These are phyloP conservation scores for Volucella bombylans DNA, from an alignment of 2,888 invertebrate species.

Conservation along the genomic window DNA sequence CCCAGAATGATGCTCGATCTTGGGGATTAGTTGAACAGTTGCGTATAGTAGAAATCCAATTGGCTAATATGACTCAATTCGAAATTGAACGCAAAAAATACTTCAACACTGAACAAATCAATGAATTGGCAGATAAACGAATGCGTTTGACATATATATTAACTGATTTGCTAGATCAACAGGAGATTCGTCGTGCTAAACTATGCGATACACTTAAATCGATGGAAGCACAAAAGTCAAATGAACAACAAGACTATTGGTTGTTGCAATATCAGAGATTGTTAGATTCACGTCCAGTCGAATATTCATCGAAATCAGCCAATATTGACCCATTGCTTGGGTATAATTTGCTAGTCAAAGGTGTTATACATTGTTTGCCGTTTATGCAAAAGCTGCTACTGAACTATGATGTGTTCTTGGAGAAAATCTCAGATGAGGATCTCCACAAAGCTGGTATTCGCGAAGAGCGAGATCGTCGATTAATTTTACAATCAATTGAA, in stretches of 20 bases:
- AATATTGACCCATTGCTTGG: slow-evolving; percentile 87
- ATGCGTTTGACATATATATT: slow-evolving; percentile 86
- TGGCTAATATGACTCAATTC: slow-evolving; percentile 88
- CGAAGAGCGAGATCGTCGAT: slow-evolving; percentile 84
- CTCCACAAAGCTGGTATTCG: slow-evolving; percentile 85
- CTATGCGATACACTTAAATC: slow-evolving; percentile 87
- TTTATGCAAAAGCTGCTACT: slow-evolving; percentile 83
- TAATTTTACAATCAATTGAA: slow-evolving; percentile 86
- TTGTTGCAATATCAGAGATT: slow-evolving; percentile 91
- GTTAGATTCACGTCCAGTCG: slow-evolving; percentile 89
- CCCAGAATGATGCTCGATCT: slow-evolving; percentile 88
- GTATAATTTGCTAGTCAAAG: slow-evolving; percentile 87
- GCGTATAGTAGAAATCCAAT: slow-evolving; percentile 87
- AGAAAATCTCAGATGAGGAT: slow-evolving; percentile 84
- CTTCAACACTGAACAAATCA: slow-evolving; percentile 87
- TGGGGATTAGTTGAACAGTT: slow-evolving; percentile 91
- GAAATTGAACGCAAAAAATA: slow-evolving; percentile 89
- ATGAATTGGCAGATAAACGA: slow-evolving; percentile 87
- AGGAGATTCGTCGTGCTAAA: slow-evolving; percentile 84
- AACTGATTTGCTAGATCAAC: slow-evolving; percentile 87
- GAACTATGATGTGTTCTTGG: slow-evolving; percentile 73
- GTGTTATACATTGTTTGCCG: slow-evolving; percentile 89
- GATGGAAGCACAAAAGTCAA: slow-evolving; percentile 86
- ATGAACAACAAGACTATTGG: slow-evolving; percentile 87
- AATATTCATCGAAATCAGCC: slow-evolving; percentile 84